Evolutionary conservation across 1,140 invertebrate genomes (phyloP).

Genomic region (Thaumetopoea pityocampa): DNA sequence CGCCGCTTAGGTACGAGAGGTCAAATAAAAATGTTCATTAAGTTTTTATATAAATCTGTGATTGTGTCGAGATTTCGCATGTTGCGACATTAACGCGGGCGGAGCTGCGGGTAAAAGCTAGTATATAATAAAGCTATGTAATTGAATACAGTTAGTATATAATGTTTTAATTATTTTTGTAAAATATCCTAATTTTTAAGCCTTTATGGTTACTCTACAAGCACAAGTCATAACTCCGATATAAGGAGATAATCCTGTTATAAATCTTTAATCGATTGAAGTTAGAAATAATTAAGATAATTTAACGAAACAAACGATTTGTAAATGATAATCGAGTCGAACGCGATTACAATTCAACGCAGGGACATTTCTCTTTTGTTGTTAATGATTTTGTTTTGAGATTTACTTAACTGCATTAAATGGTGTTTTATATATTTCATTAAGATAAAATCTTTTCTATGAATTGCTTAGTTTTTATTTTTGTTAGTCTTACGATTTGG

Average conservation of each 20-base stretch:
- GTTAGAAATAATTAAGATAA: slow-evolving; percentile 49
- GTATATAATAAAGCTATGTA: too few species aligned
- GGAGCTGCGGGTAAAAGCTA: too few species aligned
- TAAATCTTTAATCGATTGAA: slow-evolving; percentile 47
- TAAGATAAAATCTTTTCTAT: neutral
- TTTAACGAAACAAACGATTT: slow-evolving; percentile 22
- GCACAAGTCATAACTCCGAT: too few species aligned
- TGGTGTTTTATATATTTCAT: slow-evolving; percentile 6
- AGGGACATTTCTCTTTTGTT: slow-evolving; percentile 14
- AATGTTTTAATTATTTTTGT: too few species aligned
- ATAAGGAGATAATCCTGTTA: slow-evolving; percentile 44
- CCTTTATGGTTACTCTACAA: too few species aligned
- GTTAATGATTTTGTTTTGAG: slow-evolving; percentile 17
- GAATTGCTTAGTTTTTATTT: neutral
- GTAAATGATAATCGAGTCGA: slow-evolving; percentile 14
- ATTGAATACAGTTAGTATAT: too few species aligned
- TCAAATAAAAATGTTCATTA: too few species aligned
- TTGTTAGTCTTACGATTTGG: slow-evolving; percentile 2
- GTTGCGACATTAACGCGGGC: too few species aligned
- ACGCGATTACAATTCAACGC: slow-evolving; percentile 13
- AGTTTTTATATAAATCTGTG: too few species aligned
- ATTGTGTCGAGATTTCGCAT: too few species aligned
- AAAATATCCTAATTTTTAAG: too few species aligned
- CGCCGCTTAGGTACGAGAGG: too few species aligned
- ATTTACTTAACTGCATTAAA: slow-evolving; percentile 12